Conservation (phyloP, 2,888 invertebrate species). For the Ornithoptera alexandrae region DNA sequence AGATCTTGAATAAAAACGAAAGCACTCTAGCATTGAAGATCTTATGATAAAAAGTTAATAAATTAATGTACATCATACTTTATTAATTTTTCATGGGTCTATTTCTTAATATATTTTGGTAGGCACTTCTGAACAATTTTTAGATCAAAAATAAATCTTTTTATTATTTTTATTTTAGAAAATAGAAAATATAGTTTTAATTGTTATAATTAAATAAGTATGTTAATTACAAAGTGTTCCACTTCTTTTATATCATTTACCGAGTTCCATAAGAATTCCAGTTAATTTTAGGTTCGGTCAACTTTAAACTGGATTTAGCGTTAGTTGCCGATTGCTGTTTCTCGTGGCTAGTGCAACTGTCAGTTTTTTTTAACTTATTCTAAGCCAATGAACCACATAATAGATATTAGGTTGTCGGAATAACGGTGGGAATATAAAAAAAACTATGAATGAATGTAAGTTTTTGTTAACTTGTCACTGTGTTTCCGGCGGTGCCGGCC, state of each 20-base stretch:
- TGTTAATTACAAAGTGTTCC: no score
- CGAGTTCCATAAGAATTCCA: not conserved
- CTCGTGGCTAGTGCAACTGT: constrained; percentile 11
- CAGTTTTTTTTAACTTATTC: constrained; percentile 23
- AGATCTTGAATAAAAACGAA: no score
- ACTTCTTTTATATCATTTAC: not conserved
- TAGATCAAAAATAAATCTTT: no score
- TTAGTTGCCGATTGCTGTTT: not conserved
- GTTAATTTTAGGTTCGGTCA: not conserved
- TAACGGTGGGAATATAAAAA: constrained; percentile 49
- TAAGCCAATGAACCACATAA: constrained; percentile 37
- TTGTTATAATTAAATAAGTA: no score
- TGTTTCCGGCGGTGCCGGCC: constrained; percentile 66
- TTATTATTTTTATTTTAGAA: no score
- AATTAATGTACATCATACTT: no score
- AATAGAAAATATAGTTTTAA: no score
- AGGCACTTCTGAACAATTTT: no score
- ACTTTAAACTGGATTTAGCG: not conserved
- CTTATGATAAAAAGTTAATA: no score
- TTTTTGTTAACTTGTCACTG: constrained; percentile 78
- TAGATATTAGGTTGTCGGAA: constrained; percentile 58
- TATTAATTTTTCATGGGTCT: no score
- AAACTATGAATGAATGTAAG: constrained; percentile 73
- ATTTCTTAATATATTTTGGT: no score
- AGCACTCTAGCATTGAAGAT: no score